Base-by-base conservation (phyloP, 1,140 invertebrate genomes). In the Hylaeus anthracinus region DNA sequence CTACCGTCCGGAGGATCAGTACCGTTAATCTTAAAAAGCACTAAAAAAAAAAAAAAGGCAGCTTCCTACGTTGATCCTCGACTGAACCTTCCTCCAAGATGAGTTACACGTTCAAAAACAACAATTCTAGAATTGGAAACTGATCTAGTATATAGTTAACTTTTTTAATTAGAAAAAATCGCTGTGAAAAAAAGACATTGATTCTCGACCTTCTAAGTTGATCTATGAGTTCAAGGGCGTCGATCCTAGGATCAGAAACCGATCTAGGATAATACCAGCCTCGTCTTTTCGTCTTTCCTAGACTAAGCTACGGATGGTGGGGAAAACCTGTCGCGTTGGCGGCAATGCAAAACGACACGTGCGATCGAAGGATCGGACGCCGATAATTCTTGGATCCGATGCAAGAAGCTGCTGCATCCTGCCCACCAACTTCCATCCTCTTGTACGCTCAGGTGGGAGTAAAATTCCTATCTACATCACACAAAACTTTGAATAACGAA, bases 11-110 rank as follows among this genome's bases (percentile, higher is more conserved):
- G 55, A 43, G 56, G 64, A 53, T 4, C 66, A n/a, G 75, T 78
- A 66, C 75, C 75, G 75, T 78, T 78, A 78, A 78, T 60, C 66
- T 78, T 53, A 39, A 78, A 78, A 71, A 78, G 43, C 75, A 78
- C 41, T 41, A 61, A 41, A n/a, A 45, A 48, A 41, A n/a, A 45
- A 48, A 26, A 26, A 26, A 26, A 26, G 26, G 64, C 48, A 48
- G n/a, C 45, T 14, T 10, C 5, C 43, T 5, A 60, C 58, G n/a
- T 70, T 53, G 15, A 39, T 48, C 14, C 14, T 15, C 74, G 74
- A 1, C 3, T 45, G 43, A 45, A 45, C 5, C 5, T 45, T 45
- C 5, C 43, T 5, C 43, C 43, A 45, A 45, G 2, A 39, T 15
- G 41, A 56, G 41, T 26, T 26, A 26, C 26, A 26, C 26, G 26